A percentile compares a stretch with the other conserved stretches of the same genome.
These are phyloP conservation scores for Metalampra italica DNA, from an alignment of 2,888 invertebrate genomes.

Conservation along the genomic window DNA sequence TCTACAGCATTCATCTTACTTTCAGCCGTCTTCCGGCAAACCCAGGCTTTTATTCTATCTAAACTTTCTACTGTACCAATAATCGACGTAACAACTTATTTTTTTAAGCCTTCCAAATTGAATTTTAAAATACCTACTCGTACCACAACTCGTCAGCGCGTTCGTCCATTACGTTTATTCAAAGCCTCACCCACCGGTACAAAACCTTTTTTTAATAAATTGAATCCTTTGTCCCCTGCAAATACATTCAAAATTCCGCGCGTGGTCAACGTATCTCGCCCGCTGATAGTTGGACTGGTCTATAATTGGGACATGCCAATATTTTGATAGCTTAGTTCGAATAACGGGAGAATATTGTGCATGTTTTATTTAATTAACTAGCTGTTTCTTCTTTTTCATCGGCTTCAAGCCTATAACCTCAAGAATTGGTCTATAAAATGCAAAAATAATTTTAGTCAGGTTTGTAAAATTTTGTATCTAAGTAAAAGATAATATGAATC, in stretches of 20 bases:
- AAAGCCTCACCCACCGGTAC: constrained; percentile 19
- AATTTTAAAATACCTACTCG: constrained; percentile 17
- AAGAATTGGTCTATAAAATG: too few species aligned
- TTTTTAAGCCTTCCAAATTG: constrained; percentile 8
- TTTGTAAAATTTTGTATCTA: too few species aligned
- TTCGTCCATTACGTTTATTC: constrained; percentile 33
- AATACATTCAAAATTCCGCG: constrained; percentile 29
- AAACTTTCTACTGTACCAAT: too few species aligned
- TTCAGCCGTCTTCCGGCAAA: too few species aligned
- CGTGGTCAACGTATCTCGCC: constrained; percentile 24
- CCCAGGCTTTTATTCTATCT: too few species aligned
- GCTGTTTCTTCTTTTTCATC: too few species aligned
- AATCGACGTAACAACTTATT: neutral
- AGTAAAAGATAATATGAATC: too few species aligned
- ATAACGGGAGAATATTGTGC: neutral
- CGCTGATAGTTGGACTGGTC: constrained; percentile 17
- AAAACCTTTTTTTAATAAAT: constrained; percentile 38
- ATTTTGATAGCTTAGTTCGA: neutral
- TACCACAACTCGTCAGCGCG: constrained; percentile 13
- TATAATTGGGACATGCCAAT: neutral
- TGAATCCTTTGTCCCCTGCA: constrained; percentile 34
- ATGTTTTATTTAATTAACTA: too few species aligned
- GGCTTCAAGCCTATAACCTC: too few species aligned
- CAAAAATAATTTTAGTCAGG: too few species aligned
- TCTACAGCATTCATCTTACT: too few species aligned